A percentile compares a stretch with the other conserved stretches of the same genome.
phyloP scores from a whole-genome alignment of 23 tunicate genomes.

The Corella eumyota region DNA sequence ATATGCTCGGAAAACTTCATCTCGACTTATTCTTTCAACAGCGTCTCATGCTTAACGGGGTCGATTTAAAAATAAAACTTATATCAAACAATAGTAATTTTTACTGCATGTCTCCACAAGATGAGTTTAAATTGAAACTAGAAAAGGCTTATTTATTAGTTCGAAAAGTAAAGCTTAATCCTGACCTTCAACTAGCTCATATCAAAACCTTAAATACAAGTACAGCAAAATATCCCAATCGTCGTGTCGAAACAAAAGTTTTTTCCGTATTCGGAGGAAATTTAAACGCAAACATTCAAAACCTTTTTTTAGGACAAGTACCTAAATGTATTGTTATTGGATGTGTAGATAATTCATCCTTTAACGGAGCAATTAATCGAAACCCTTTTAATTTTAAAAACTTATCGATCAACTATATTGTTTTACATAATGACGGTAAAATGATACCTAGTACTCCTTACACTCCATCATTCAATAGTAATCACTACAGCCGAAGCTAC shows the following conservation, averaged over 20 bases:
- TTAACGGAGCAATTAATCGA: conserved; percentile 3
- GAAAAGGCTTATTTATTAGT: background rate
- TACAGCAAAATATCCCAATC: conserved; percentile 13
- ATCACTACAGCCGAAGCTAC: conserved; percentile 12
- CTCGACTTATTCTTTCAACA: background rate
- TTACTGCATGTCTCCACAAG: background rate
- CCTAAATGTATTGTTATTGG: conserved; percentile 25
- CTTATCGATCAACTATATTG: conserved; percentile 4
- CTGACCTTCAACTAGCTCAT: background rate
- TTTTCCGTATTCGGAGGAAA: conserved; percentile 22
- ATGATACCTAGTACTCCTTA: conserved; percentile 11
- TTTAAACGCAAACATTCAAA: background rate
- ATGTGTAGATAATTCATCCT: conserved; percentile 16
- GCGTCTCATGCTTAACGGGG: background rate
- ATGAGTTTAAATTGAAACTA: background rate
- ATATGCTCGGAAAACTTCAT: background rate
- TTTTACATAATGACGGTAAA: conserved; percentile 5
- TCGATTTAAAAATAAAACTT: background rate
- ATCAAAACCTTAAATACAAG: background rate
- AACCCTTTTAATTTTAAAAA: conserved; percentile 23
- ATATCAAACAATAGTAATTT: background rate
- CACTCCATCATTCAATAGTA: conserved; percentile 7
- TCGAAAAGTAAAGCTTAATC: background rate
- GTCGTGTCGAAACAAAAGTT: conserved; percentile 7
- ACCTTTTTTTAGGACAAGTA: conserved; percentile 22